Evolutionary conservation across 1,140 invertebrate species (phyloP), one percentile per base, ranked within the genome.

Genomic region (Coptotermes formosanus): DNA sequence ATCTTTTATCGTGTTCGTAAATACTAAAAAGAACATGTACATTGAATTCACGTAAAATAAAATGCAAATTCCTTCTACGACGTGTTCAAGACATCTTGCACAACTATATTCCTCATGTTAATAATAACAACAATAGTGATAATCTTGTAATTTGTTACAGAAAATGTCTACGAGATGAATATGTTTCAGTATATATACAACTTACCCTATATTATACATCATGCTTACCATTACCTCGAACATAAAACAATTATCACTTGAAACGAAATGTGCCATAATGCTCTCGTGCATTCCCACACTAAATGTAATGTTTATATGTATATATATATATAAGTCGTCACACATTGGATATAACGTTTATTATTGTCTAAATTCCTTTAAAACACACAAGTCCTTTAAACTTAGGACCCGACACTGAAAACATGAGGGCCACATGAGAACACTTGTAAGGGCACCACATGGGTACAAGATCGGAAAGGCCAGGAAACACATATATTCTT

Each of bases 351-450:
- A n/a, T 9, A 0, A n/a, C 9, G 7, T 75, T 75, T 25, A 30
- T 75, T 75, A 75, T 75, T 75, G 64, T 75, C 64, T 75, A n/a
- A 30, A n/a, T 75, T 75, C 64, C 25, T 75, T 75, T 75, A n/a
- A 75, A 75, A 75, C 64, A 75, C 64, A n/a, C 25, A 30, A 12
- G 64, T 75, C n/a, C 52, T 75, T 30, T 75, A 75, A 6, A 75
- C 64, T 25, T 8, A 55, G 64, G n/a, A 8, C 64, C n/a, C n/a
- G 8, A 75, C 64, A 75, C 12, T 64, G 30, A 30, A 75, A 30
- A 75, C 55, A 75, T 75, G 64, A 75, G 64, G 64, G 64, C 16
- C 64, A 75, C 8, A n/a, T 75, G 21, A 8, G 8, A 64, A 64
- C 59, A 64, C 59, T 64, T 64, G 59, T 64, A 75, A 6, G 52